Conservation (phyloP, 2,113 vertebrate genomes). For the Notarius quadriscutis region DNA sequence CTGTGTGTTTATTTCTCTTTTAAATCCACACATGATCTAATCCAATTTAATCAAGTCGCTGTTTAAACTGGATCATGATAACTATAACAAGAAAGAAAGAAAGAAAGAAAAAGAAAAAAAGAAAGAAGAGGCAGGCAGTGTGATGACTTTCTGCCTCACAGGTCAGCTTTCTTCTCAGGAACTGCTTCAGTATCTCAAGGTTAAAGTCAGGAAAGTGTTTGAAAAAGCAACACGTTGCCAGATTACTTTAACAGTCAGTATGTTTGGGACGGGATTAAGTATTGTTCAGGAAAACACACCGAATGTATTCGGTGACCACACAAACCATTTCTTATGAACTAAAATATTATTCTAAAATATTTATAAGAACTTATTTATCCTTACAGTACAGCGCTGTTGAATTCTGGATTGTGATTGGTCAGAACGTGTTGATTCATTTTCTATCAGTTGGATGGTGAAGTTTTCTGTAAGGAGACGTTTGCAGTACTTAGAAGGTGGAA, state of each 20-base stretch:
- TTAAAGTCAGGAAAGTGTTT: background rate
- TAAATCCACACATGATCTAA: no score
- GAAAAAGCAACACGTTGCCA: background rate
- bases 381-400: background rate
- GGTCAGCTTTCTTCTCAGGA: background rate
- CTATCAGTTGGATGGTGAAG: background rate
- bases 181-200: background rate
- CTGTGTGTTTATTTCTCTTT: no score
- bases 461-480: no score
- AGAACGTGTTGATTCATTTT: background rate
- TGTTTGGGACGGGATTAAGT: background rate
- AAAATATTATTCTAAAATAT: background rate
- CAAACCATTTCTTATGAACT: background rate
- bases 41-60: background rate
- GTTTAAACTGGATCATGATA: no score
- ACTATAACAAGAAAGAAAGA: no score
- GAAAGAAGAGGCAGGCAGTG: background rate
- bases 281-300: background rate
- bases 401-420: background rate
- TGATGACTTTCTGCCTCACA: background rate
- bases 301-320: background rate
- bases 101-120: no score
- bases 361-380: background rate
- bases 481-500: no score
- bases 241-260: background rate